Conservation (phyloP, 64 coral and sea anemone genomes). For the Actinia tenebrosa region DNA sequence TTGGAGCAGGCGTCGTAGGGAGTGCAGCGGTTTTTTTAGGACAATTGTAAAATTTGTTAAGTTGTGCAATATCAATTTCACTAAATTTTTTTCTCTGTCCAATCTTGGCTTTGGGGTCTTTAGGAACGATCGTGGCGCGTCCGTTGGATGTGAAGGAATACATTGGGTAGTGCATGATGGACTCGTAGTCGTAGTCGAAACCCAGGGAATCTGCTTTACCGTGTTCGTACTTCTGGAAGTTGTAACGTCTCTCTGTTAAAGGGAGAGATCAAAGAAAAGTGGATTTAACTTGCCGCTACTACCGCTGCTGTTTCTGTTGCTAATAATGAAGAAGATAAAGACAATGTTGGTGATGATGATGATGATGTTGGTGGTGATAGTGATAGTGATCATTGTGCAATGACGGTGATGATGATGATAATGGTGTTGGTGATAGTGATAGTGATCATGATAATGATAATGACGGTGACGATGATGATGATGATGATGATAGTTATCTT, state of each 20-base stretch:
- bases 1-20: slow-evolving; percentile 13
- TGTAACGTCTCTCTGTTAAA: slow-evolving; percentile 14
- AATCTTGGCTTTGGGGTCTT: slow-evolving; percentile 36
- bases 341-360: no score
- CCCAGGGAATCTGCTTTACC: slow-evolving; percentile 65
- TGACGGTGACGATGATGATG: no score
- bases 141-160: slow-evolving; percentile 76
- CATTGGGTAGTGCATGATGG: slow-evolving; percentile 81
- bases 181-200: slow-evolving; percentile 50
- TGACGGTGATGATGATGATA: no score
- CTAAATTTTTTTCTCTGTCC: slow-evolving; percentile 49
- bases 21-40: neutral
- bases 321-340: neutral
- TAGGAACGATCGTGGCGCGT: slow-evolving; percentile 62
- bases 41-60: slow-evolving; percentile 71
- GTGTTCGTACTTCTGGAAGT: slow-evolving; percentile 69
- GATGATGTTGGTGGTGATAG: no score
- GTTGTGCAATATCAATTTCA: slow-evolving; percentile 43
- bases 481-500: no score
- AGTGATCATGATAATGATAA: no score
- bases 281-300: neutral
- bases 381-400: no score
- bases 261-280: neutral
- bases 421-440: no score
- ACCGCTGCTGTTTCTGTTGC: neutral